Percentiles rank a stretch among this genome's conserved stretches.
Conservation (phyloP, 2,888 invertebrate species). For the Drosophila paramelanica region DNA sequence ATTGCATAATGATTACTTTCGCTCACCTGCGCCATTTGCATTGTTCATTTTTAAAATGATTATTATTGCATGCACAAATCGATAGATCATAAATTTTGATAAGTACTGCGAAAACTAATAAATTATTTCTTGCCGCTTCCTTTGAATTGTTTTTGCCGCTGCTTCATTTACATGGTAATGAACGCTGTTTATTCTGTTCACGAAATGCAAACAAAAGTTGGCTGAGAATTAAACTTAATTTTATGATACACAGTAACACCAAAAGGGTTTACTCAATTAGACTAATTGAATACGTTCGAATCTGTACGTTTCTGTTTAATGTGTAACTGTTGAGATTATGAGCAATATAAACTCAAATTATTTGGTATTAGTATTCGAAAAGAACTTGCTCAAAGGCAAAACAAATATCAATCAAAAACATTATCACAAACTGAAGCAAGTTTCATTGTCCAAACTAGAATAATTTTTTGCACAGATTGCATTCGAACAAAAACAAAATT, state of each 20-base stretch:
- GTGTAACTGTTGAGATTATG: too few species aligned
- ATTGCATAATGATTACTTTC: conserved; percentile 24
- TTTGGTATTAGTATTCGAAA: background rate
- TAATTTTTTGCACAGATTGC: too few species aligned
- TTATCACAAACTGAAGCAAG: too few species aligned
- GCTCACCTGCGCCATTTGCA: conserved; percentile 27
- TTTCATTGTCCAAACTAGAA: too few species aligned
- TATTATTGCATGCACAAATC: conserved; percentile 48
- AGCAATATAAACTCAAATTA: too few species aligned
- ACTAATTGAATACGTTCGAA: background rate
- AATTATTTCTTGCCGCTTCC: conserved; percentile 47
- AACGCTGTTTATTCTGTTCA: background rate
- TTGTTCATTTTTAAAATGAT: conserved; percentile 7
- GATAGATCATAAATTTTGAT: conserved; percentile 70
- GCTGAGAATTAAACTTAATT: background rate
- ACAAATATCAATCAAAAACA: too few species aligned
- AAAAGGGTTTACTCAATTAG: background rate
- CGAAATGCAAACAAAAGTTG: background rate
- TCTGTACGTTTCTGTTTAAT: too few species aligned
- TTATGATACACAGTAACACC: background rate
- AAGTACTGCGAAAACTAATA: conserved; percentile 49
- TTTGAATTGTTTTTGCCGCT: conserved; percentile 32
- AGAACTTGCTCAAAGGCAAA: background rate
- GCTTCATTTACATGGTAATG: conserved; percentile 22
- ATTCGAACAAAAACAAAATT: too few species aligned